Evolutionary conservation across 2,888 invertebrate genomes (phyloP), one percentile per base, ranked within the genome.

Genomic region (Rugalucina vietnamica): DNA sequence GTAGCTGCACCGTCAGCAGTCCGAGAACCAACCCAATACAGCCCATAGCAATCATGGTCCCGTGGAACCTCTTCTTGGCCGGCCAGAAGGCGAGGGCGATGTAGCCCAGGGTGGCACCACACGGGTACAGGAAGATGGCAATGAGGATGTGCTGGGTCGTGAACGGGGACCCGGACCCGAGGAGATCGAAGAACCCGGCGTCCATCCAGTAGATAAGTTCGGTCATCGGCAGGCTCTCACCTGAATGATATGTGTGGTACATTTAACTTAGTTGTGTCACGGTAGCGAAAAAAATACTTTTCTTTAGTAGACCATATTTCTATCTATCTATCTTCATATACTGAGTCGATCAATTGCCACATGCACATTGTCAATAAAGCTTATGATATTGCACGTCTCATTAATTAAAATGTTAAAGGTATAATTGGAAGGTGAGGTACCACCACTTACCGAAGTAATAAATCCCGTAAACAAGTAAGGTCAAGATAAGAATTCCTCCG

Each of bases 1-100:
- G 87, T 2, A 84, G 21, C 24, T 76, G 76, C 24, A 87, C 32
- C 5, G 85, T 87, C 32, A 87, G n/a, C 0, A 87, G 69, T 2
- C 87, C 87, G 36, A 87, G 70, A 1, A 85, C 21, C 74, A 87
- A 24, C n/a, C 57, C 60, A 21, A 81, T 36, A 32, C 75, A 3
- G 0, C 87, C 87, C 81, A 87, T 76, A 79, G 82, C 82, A 14
- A 87, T 21, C 27, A 85, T 37, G 27, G 83, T 70, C 24, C 81
- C 79, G 49, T 87, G 85, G 24, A 87, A 49, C 73, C 83, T 87
- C 83, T 87, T 87, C 57, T 70, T 81, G 3, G 29, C n/a, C 18
- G 87, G 87, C 87, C 87, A 87, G 83, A 87, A 87, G 2, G 81
- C 85, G 21, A 85, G 79, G n/a, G 85, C 57, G 24, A 87, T 27